These are phyloP conservation scores for Chelonoidis abingdonii DNA, from an alignment of 2,113 vertebrate species.

Conservation along the genomic window DNA sequence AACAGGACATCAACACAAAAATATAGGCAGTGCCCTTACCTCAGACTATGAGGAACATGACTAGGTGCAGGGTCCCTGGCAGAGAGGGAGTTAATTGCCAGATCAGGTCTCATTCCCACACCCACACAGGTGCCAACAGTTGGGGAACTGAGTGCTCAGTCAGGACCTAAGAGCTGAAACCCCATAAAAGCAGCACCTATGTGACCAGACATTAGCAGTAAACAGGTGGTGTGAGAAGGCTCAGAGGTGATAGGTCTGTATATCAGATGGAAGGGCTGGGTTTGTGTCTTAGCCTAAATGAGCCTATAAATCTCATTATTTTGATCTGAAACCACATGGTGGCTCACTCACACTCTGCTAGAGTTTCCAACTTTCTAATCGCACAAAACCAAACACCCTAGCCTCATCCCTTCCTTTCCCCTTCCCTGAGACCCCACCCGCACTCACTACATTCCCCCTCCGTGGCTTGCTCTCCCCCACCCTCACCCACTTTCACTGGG, in stretches of 20 bases:
- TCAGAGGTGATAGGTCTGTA: neutral
- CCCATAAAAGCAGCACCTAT: neutral
- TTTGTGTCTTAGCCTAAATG: neutral
- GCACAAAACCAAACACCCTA: too few species aligned
- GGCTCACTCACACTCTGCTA: neutral
- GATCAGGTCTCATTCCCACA: neutral
- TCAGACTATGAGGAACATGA: neutral
- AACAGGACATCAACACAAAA: neutral
- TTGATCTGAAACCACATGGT: neutral
- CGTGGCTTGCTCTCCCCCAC: too few species aligned
- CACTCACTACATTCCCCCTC: too few species aligned
- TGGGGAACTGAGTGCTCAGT: neutral
- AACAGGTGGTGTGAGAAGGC: neutral
- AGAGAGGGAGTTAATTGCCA: neutral
- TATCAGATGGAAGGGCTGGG: neutral
- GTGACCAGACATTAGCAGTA: neutral
- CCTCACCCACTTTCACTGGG: too few species aligned
- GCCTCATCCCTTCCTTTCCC: too few species aligned
- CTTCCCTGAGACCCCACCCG: too few species aligned
- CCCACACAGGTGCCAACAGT: neutral
- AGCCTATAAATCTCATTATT: slow-evolving; percentile 19
- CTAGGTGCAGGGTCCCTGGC: neutral
- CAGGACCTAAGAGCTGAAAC: neutral
- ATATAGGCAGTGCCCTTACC: neutral
- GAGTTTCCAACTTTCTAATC: neutral